These are phyloP conservation scores for Chloromyia formosa DNA, from an alignment of 2,888 invertebrate genomes.

Conservation along the genomic window DNA sequence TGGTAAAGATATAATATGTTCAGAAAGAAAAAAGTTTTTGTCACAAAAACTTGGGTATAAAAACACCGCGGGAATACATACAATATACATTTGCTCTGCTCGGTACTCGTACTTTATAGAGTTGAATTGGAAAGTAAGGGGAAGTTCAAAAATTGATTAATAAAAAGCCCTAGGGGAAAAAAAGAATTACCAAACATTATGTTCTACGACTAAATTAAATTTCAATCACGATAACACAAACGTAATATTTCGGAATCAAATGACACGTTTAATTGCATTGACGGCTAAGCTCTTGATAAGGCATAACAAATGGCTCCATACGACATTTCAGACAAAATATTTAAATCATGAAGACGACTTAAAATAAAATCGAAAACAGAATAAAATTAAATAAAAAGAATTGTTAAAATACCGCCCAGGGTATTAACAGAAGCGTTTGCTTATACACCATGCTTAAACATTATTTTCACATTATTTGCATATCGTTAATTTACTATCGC, in stretches of 20 bases:
- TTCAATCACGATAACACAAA: too few relatives aligned
- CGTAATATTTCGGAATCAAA: not conserved
- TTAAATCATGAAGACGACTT: constrained; percentile 20
- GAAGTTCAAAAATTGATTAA: too few relatives aligned
- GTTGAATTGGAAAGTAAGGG: too few relatives aligned
- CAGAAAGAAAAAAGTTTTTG: too few relatives aligned
- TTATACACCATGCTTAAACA: not conserved
- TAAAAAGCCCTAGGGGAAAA: too few relatives aligned
- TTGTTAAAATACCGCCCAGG: not conserved
- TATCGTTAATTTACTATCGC: constrained; percentile 4
- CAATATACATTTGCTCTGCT: too few relatives aligned
- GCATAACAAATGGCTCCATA: constrained; percentile 27
- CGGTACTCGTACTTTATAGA: too few relatives aligned
- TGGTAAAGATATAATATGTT: too few relatives aligned
- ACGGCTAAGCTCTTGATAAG: constrained; percentile 24
- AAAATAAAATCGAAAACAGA: constrained; percentile 2
- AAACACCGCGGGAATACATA: too few relatives aligned
- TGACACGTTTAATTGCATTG: constrained; percentile 32
- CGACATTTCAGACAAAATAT: constrained; percentile 6
- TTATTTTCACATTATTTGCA: constrained; percentile 13
- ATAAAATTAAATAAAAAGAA: not conserved
- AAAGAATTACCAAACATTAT: too few relatives aligned
- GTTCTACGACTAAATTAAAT: too few relatives aligned
- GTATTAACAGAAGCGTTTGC: constrained; percentile 35
- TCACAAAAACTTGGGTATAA: too few relatives aligned